These are phyloP conservation scores for Podocnemis expansa DNA, from an alignment of 2,113 vertebrate species.

Conservation along the genomic window DNA sequence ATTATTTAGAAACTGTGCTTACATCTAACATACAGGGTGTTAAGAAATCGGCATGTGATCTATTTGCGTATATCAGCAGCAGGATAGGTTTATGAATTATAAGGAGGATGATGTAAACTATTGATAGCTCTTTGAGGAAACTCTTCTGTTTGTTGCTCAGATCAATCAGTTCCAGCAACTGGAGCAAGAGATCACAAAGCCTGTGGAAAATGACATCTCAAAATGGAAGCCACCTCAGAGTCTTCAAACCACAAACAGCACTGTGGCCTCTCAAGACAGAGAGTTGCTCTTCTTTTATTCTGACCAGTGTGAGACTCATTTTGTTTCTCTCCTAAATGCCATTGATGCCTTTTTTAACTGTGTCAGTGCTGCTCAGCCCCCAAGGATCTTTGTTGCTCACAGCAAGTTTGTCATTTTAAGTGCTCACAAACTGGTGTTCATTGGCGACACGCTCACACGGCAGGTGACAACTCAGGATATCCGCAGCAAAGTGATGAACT, in stretches of 20 bases:
- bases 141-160: slow-evolving; percentile 73
- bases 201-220: slow-evolving; percentile 93
- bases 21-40: background rate
- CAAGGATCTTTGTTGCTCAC: slow-evolving; percentile 95
- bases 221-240: slow-evolving; percentile 89
- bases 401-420: slow-evolving; percentile 97
- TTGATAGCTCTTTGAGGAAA: background rate
- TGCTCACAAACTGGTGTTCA: slow-evolving; percentile 98
- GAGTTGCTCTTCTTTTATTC: slow-evolving; percentile 92
- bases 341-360: slow-evolving; percentile 94
- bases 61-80: background rate
- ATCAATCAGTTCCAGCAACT: slow-evolving; percentile 93
- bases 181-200: slow-evolving; percentile 94
- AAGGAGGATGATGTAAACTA: accelerated
- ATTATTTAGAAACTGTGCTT: background rate
- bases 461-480: slow-evolving; percentile 87
- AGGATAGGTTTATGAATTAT: background rate
- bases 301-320: slow-evolving; percentile 93
- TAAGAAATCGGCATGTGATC: background rate
- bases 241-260: slow-evolving; percentile 63
- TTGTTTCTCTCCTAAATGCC: slow-evolving; percentile 90
- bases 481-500: slow-evolving; percentile 90
- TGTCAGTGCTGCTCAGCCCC: slow-evolving; percentile 88
- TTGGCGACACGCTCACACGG: slow-evolving; percentile 91
- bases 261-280: slow-evolving; percentile 81